Evolutionary conservation across 2,113 vertebrate genomes (phyloP).

Genomic region (Xiphias gladius): DNA sequence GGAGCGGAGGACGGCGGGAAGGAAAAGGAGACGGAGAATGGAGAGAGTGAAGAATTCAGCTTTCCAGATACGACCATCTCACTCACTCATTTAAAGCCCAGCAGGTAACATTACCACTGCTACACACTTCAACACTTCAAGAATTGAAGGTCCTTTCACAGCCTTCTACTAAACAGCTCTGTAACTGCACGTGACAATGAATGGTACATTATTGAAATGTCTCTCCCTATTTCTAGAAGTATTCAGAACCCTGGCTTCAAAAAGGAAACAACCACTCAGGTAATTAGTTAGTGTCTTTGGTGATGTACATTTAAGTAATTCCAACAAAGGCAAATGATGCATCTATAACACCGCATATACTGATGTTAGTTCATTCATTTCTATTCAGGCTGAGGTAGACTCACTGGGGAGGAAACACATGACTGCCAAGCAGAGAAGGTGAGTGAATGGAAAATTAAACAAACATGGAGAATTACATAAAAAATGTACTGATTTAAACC

Average conservation of each 20-base stretch:
- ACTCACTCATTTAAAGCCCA: constrained; percentile 92
- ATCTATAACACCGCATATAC: neutral
- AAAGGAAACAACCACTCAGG: constrained; percentile 83
- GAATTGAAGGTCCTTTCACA: neutral
- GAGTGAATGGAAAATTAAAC: constrained; percentile 50
- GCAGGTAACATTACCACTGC: constrained; percentile 82
- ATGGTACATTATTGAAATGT: neutral
- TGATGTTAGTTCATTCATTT: neutral
- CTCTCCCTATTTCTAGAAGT: constrained; percentile 57
- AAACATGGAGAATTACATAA: neutral
- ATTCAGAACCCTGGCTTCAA: constrained; percentile 74
- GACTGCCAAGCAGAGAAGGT: constrained; percentile 96
- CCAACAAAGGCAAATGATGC: neutral
- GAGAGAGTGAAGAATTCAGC: constrained; percentile 74
- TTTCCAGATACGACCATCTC: constrained; percentile 96
- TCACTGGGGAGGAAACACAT: constrained; percentile 89
- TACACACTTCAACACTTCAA: neutral
- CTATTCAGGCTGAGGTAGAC: constrained; percentile 84
- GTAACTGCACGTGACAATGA: neutral
- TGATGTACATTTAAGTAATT: neutral
- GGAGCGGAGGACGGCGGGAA: constrained; percentile 26
- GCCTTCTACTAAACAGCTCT: neutral
- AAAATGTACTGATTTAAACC: neutral
- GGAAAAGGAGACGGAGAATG: constrained; percentile 29
- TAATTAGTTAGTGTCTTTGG: constrained; percentile 50